These are phyloP conservation scores for Lates calcarifer DNA, from an alignment of 2,113 vertebrate species.

Conservation along the genomic window DNA sequence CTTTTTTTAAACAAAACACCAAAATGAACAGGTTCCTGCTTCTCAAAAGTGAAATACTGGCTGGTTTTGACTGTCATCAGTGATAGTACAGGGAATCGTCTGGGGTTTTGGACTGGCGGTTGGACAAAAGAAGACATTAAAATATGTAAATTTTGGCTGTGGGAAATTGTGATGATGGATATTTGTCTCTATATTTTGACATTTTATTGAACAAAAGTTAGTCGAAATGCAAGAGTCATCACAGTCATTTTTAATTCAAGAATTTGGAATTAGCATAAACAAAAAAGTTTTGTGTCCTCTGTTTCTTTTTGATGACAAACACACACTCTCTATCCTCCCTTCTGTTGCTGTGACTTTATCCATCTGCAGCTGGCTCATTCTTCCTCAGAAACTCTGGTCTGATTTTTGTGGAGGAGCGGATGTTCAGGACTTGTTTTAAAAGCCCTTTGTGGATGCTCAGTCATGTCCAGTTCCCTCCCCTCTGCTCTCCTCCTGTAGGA, in stretches of 20 bases:
- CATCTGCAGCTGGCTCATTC: slow-evolving; percentile 41
- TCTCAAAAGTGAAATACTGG: not conserved
- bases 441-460: slow-evolving; percentile 15
- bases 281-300: not conserved
- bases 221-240: not conserved
- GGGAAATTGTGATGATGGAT: not conserved
- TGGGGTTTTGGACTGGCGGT: not conserved
- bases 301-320: not conserved
- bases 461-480: not conserved
- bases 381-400: slow-evolving; percentile 11
- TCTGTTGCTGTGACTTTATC: slow-evolving; percentile 24
- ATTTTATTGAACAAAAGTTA: not conserved
- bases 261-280: too few relatives aligned
- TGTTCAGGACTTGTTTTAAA: slow-evolving; percentile 45
- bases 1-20: not conserved
- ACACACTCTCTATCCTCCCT: slow-evolving; percentile 1
- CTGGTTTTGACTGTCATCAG: not conserved
- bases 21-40: not conserved
- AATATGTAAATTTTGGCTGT: not conserved
- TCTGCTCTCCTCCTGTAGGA: slow-evolving; percentile 11
- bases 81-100: not conserved
- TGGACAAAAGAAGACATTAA: not conserved
- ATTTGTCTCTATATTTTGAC: too few relatives aligned
- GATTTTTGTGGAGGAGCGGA: slow-evolving; percentile 26
- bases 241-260: not conserved